A percentile compares a stretch with the other conserved stretches of the same genome.
Conservation (phyloP, 2,888 invertebrate species). For the Trichopoda pennipes region DNA sequence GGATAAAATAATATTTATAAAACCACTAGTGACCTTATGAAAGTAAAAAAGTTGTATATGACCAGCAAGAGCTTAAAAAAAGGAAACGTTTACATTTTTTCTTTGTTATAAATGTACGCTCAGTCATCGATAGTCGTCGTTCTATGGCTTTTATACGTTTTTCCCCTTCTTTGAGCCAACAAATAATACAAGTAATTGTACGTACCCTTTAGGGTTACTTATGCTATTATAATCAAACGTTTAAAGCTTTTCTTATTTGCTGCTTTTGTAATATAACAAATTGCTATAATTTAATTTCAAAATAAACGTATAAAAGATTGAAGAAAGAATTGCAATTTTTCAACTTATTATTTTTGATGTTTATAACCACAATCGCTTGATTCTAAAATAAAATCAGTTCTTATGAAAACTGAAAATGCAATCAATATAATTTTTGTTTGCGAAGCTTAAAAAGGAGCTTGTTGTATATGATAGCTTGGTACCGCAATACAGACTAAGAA, state of each 20-base stretch:
- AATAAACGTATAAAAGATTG: slow-evolving; percentile 43
- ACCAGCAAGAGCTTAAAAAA: not conserved
- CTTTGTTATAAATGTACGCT: slow-evolving; percentile 47
- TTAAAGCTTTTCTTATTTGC: slow-evolving; percentile 60
- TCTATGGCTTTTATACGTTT: slow-evolving; percentile 39
- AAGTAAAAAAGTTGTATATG: slow-evolving; percentile 55
- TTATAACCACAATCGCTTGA: slow-evolving; percentile 25
- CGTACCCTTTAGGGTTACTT: slow-evolving; percentile 78
- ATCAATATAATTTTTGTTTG: slow-evolving; percentile 40
- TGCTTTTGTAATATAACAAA: slow-evolving; percentile 74
- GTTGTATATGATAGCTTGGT: not conserved
- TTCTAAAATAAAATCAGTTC: slow-evolving; percentile 17
- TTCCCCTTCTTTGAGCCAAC: slow-evolving; percentile 40
- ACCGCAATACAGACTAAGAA: not conserved
- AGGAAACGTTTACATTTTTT: slow-evolving; percentile 20
- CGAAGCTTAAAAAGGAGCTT: not conserved
- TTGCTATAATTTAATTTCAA: slow-evolving; percentile 78
- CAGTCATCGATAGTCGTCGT: slow-evolving; percentile 46
- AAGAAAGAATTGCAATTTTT: slow-evolving; percentile 48
- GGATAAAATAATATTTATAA: slow-evolving; percentile 28
- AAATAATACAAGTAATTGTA: slow-evolving; percentile 78
- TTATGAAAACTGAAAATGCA: slow-evolving; percentile 39
- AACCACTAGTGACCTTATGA: slow-evolving; percentile 73
- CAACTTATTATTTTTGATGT: slow-evolving; percentile 53
- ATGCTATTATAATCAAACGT: slow-evolving; percentile 59